phyloP scores from a whole-genome alignment of 2,113 vertebrate genomes.

The Leucoraja erinaceus region DNA sequence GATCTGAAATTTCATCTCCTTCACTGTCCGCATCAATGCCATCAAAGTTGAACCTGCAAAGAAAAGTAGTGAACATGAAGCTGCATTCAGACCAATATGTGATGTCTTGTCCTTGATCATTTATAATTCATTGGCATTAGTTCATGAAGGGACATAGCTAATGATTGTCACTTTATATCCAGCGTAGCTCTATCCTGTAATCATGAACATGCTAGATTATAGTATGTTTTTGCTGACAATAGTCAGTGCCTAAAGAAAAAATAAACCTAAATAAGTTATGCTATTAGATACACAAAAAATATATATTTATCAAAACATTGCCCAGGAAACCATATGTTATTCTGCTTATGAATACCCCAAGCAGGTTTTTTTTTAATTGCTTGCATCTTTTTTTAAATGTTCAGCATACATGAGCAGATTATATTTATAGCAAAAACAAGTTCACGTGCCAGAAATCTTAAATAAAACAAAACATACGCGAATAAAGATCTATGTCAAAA shows the following conservation, averaged over 20 bases:
- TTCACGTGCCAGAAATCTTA: background rate
- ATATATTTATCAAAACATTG: background rate
- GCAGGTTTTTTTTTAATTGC: background rate
- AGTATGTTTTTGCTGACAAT: background rate
- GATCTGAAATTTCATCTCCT: conserved; percentile 52
- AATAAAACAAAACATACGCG: background rate
- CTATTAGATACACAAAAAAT: too few species aligned
- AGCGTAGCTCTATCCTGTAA: background rate
- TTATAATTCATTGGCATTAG: background rate
- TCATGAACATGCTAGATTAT: too few species aligned
- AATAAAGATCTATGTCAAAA: background rate
- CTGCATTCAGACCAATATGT: background rate
- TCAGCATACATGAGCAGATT: background rate
- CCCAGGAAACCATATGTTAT: too few species aligned
- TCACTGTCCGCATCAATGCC: conserved; percentile 74
- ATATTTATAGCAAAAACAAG: background rate
- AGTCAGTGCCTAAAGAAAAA: background rate
- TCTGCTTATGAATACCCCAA: too few species aligned
- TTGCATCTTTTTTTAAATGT: background rate
- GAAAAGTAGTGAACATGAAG: background rate
- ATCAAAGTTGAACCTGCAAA: conserved; percentile 74
- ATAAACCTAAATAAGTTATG: background rate
- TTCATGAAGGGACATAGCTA: too few species aligned
- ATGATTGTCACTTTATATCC: background rate
- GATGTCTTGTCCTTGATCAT: background rate